Conservation (phyloP, 2,888 invertebrate species). For the Hermaeophaga mercurialis region DNA sequence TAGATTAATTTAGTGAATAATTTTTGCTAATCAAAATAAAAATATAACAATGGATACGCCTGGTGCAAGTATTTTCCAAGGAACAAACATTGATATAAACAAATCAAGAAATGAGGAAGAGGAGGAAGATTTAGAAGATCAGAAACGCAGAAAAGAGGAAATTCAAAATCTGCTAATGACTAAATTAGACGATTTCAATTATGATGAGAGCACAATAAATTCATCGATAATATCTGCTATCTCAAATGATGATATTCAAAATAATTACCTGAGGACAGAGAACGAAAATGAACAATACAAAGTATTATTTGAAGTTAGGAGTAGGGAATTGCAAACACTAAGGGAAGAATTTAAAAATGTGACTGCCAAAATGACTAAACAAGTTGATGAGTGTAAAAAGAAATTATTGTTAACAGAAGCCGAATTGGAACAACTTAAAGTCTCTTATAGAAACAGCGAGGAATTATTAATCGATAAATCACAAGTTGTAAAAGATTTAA, state of each 20-base stretch:
- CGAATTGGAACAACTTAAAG: slow-evolving; percentile 45
- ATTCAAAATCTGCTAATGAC: slow-evolving; percentile 67
- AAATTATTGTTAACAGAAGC: slow-evolving; percentile 44
- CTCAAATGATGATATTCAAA: slow-evolving; percentile 41
- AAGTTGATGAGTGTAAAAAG: slow-evolving; percentile 43
- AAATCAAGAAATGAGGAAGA: slow-evolving; percentile 69
- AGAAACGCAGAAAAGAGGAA: slow-evolving; percentile 70
- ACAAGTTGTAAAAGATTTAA: slow-evolving; percentile 38
- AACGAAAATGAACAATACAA: slow-evolving; percentile 54
- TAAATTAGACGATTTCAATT: slow-evolving; percentile 71
- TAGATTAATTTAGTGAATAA: too few relatives aligned
- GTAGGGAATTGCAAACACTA: slow-evolving; percentile 50
- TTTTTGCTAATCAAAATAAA: too few relatives aligned
- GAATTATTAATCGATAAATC: slow-evolving; percentile 46
- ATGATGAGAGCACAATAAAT: slow-evolving; percentile 62
- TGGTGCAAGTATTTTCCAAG: slow-evolving; percentile 74
- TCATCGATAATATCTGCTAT: slow-evolving; percentile 47
- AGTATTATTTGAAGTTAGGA: slow-evolving; percentile 56
- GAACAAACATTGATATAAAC: slow-evolving; percentile 69
- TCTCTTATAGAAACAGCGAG: slow-evolving; percentile 44
- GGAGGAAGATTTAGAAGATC: slow-evolving; percentile 66
- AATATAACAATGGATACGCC: slow-evolving; percentile 53
- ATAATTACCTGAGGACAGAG: slow-evolving; percentile 42
- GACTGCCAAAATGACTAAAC: slow-evolving; percentile 38
- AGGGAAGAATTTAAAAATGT: slow-evolving; percentile 43